phyloP scores from a whole-genome alignment of 2,113 vertebrate genomes.

The Microtus montanus region DNA sequence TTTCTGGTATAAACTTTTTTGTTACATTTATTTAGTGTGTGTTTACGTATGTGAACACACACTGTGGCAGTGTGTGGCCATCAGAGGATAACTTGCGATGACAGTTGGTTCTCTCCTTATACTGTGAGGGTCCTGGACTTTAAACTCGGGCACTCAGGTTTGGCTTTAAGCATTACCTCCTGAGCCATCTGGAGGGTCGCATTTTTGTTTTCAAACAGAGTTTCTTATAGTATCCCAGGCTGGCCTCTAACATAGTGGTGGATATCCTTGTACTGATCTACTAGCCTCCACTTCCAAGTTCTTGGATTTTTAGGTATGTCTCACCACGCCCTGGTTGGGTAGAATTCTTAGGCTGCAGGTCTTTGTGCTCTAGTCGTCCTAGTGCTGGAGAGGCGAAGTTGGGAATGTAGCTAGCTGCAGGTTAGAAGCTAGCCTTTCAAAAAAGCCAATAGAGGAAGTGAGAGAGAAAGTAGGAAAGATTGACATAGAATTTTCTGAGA shows the following conservation, averaged over 20 bases:
- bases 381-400: background rate
- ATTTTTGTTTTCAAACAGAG: background rate
- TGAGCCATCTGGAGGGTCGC: background rate
- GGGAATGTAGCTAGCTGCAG: background rate
- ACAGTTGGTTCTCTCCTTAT: background rate
- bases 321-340: background rate
- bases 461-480: conserved; percentile 42
- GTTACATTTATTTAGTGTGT: background rate
- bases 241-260: background rate
- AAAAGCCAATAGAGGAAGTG: background rate
- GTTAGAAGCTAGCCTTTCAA: background rate
- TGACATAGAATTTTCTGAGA: conserved; percentile 29
- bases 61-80: background rate
- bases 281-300: background rate
- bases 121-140: background rate
- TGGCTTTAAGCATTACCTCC: background rate
- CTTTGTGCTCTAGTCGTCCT: background rate
- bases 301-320: background rate
- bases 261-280: background rate
- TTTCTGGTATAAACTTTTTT: background rate
- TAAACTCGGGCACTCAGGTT: background rate
- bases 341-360: background rate
- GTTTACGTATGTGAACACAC: background rate
- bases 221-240: background rate
- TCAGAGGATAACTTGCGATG: background rate